A percentile compares a stretch with the other conserved stretches of the same genome.
phyloP scores from a whole-genome alignment of 2,888 invertebrate genomes.

The Drosophila paranaensis region DNA sequence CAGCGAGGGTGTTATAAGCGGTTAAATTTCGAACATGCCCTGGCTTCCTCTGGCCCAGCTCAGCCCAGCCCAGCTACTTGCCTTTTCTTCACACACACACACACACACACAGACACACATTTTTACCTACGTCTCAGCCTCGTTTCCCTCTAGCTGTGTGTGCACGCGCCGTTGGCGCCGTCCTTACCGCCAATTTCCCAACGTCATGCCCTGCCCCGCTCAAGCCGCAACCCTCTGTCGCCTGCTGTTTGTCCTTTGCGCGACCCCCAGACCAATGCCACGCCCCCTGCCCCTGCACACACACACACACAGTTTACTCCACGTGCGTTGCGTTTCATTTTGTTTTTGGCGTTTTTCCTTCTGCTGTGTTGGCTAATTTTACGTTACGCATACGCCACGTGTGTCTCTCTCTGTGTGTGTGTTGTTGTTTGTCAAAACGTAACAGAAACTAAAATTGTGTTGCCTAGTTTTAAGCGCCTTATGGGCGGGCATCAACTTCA shows the following conservation, averaged over 20 bases:
- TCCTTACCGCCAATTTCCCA: conserved; percentile 60
- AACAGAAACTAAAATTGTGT: conserved; percentile 52
- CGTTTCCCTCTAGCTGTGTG: conserved; percentile 7
- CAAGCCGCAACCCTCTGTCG: neutral
- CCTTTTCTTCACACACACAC: neutral
- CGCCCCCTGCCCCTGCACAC: conserved; percentile 12
- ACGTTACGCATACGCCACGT: conserved; percentile 68
- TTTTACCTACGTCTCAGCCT: conserved; percentile 30
- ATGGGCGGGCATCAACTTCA: conserved; percentile 13
- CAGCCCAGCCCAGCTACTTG: neutral
- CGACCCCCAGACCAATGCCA: conserved; percentile 64
- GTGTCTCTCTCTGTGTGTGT: conserved; percentile 18
- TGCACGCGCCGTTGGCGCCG: conserved; percentile 48
- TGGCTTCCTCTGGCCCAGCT: conserved; percentile 15
- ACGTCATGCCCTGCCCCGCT: conserved; percentile 17
- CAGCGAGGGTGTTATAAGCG: conserved; percentile 75
- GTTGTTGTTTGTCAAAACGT: conserved; percentile 24
- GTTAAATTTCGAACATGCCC: conserved; percentile 68
- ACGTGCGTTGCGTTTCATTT: conserved; percentile 41
- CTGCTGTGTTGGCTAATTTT: conserved; percentile 65
- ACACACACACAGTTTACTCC: conserved; percentile 10
- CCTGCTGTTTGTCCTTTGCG: conserved; percentile 66
- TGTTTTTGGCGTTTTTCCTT: conserved; percentile 17
- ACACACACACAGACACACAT: neutral
- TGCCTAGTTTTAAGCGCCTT: conserved; percentile 75